These are phyloP conservation scores for Corythornis madagascariensis DNA, from an alignment of 2,113 vertebrate genomes.

Conservation along the genomic window DNA sequence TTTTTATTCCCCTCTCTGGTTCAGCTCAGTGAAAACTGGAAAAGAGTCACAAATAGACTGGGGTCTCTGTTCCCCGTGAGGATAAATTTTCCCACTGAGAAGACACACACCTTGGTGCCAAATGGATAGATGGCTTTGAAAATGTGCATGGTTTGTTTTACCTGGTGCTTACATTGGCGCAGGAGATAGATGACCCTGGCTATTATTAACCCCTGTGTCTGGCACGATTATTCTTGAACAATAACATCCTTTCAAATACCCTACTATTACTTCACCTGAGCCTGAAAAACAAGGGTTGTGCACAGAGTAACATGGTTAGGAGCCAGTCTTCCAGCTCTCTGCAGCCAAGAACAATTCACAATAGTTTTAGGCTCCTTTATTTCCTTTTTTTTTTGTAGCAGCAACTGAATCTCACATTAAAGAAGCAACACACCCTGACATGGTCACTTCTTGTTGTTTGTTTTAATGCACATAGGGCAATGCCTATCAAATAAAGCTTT, in stretches of 20 bases:
- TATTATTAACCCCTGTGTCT: neutral
- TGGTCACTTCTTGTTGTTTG: neutral
- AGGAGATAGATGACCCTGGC: neutral
- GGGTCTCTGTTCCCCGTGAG: neutral
- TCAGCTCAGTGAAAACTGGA: neutral
- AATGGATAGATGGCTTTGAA: neutral
- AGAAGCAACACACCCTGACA: neutral
- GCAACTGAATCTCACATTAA: neutral
- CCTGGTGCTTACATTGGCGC: neutral
- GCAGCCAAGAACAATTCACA: neutral
- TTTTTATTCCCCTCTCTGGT: neutral
- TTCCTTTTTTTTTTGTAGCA: neutral
- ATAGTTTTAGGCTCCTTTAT: neutral
- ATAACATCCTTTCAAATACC: neutral
- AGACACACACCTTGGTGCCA: accelerated
- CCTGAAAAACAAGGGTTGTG: neutral
- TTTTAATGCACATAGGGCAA: accelerated
- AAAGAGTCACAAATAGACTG: neutral
- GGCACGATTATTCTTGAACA: neutral
- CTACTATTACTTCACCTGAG: neutral
- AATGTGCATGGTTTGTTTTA: neutral
- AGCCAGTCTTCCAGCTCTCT: neutral
- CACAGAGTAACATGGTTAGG: neutral
- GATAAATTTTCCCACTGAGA: neutral
- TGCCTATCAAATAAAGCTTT: neutral